Evolutionary conservation across 2,113 vertebrate species (phyloP).

Genomic region (Cebidichthys violaceus): DNA sequence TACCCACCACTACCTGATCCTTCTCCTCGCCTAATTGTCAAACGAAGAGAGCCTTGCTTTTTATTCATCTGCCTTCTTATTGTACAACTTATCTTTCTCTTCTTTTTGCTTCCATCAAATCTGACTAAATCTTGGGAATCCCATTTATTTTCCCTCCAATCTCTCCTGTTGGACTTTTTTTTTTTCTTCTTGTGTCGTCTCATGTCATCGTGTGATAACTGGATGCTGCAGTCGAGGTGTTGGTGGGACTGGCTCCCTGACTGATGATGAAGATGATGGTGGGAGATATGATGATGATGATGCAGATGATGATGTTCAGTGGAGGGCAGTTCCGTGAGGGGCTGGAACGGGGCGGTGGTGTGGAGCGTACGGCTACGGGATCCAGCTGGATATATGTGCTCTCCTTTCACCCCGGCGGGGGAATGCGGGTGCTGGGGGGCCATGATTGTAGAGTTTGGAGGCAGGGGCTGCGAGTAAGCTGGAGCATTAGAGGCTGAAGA

Average conservation of each 20-base stretch:
- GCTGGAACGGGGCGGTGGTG: constrained; percentile 83
- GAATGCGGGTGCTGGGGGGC: constrained; percentile 84
- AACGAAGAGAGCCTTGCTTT: constrained; percentile 80
- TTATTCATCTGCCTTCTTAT: constrained; percentile 75
- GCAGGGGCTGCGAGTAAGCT: constrained; percentile 83
- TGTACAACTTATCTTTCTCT: constrained; percentile 75
- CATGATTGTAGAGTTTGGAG: constrained; percentile 84
- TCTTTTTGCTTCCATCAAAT: constrained; percentile 74
- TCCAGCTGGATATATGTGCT: constrained; percentile 84
- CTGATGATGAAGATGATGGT: constrained; percentile 80
- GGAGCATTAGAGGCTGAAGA: constrained; percentile 77
- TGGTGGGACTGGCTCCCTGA: constrained; percentile 81
- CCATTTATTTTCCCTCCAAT: constrained; percentile 74
- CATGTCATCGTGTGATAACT: constrained; percentile 73
- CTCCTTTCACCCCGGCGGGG: constrained; percentile 84
- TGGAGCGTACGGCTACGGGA: constrained; percentile 82
- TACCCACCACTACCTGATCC: constrained; percentile 77
- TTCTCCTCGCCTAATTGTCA: constrained; percentile 80
- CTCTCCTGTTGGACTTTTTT: constrained; percentile 82
- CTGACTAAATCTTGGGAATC: constrained; percentile 73
- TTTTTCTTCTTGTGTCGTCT: constrained; percentile 84
- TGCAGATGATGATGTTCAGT: constrained; percentile 84
- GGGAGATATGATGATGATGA: constrained; percentile 76
- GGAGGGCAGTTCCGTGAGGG: constrained; percentile 82
- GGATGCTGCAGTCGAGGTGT: constrained; percentile 78